Percentiles rank a stretch among this genome's conserved stretches.
Evolutionary conservation across 2,113 vertebrate genomes (phyloP).

Genomic region (Australoheros scitulus): DNA sequence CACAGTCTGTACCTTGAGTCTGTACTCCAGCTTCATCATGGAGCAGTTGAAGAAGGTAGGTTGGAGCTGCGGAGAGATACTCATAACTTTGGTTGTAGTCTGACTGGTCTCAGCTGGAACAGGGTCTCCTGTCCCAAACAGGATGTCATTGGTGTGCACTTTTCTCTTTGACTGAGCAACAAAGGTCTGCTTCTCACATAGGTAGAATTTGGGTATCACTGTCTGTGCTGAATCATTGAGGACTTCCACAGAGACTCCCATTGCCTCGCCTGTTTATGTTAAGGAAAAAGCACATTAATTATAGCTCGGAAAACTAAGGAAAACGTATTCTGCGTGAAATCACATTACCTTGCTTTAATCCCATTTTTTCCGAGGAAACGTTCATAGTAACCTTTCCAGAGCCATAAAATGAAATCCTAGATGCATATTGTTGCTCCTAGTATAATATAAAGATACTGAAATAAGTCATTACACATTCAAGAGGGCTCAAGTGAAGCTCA

Average conservation of each 20-base stretch:
- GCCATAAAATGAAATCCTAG: constrained; percentile 64
- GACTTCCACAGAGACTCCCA: constrained; percentile 61
- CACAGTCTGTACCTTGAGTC: constrained; percentile 61
- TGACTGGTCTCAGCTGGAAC: constrained; percentile 45
- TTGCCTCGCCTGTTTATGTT: constrained; percentile 57
- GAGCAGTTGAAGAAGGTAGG: constrained; percentile 76
- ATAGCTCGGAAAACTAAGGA: background rate
- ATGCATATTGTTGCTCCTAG: constrained; percentile 68
- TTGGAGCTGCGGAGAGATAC: constrained; percentile 47
- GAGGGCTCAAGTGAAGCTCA: background rate
- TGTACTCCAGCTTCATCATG: constrained; percentile 74
- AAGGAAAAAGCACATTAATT: background rate
- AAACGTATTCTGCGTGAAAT: background rate
- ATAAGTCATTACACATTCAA: background rate
- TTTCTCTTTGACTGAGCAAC: constrained; percentile 49
- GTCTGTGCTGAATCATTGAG: constrained; percentile 51
- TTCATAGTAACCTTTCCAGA: constrained; percentile 66
- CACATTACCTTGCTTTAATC: constrained; percentile 68
- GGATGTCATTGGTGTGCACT: constrained; percentile 53
- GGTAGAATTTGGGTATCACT: constrained; percentile 66
- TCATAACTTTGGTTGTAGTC: constrained; percentile 53
- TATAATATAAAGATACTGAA: background rate
- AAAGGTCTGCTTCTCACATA: constrained; percentile 75
- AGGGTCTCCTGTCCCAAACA: constrained; percentile 53
- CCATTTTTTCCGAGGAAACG: constrained; percentile 68